Percentiles rank a stretch among this genome's conserved stretches.
Conservation (phyloP, 2,113 vertebrate species). For the Neogobius melanostomus region DNA sequence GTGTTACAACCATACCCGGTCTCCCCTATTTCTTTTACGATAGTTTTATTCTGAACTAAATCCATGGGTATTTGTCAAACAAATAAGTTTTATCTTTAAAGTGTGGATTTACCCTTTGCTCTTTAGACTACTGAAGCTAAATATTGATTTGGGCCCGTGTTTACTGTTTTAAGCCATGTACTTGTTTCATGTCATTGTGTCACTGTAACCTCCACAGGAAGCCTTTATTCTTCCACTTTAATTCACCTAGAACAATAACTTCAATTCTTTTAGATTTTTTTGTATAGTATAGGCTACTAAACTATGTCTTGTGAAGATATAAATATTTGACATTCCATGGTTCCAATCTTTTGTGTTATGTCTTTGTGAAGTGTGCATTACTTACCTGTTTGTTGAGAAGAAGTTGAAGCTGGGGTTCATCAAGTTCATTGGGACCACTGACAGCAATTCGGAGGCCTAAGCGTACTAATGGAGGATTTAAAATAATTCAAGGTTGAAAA, state of each 20-base stretch:
- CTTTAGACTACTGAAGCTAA: slow-evolving; percentile 58
- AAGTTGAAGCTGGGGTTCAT: slow-evolving; percentile 35
- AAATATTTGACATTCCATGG: background rate
- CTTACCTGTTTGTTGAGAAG: slow-evolving; percentile 44
- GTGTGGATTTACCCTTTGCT: slow-evolving; percentile 27
- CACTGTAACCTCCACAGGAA: background rate
- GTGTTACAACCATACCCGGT: too few relatives aligned
- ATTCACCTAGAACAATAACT: background rate
- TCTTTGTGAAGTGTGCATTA: background rate
- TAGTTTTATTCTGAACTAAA: too few relatives aligned
- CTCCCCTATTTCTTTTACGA: too few relatives aligned
- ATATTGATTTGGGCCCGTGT: slow-evolving; percentile 30
- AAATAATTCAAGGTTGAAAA: background rate
- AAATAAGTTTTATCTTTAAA: background rate
- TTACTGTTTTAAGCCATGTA: slow-evolving; percentile 9
- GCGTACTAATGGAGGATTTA: slow-evolving; percentile 20
- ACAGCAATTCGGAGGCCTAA: slow-evolving; percentile 46
- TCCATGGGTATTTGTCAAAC: background rate
- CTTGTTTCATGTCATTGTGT: background rate
- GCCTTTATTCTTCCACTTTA: background rate
- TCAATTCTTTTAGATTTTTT: background rate
- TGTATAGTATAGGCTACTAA: background rate
- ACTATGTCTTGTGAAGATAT: too few relatives aligned
- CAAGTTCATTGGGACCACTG: slow-evolving; percentile 24
- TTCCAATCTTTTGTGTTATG: background rate